Evolutionary conservation across 2,888 invertebrate genomes (phyloP).

Genomic region (Papilio elwesi): DNA sequence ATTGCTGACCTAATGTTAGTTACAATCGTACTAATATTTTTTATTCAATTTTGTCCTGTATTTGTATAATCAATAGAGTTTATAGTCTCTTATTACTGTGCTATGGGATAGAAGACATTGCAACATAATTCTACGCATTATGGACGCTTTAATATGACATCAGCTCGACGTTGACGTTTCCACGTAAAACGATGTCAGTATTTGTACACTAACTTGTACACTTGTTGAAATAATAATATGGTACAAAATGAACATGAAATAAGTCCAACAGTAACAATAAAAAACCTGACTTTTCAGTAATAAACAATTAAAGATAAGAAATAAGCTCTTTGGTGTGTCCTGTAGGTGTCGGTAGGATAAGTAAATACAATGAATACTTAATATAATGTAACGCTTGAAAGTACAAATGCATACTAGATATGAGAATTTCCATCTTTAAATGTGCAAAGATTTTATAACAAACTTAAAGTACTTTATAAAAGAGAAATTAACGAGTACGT

Average conservation of each 20-base stretch:
- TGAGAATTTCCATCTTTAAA: too few relatives aligned
- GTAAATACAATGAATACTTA: neutral
- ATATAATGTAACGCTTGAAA: neutral
- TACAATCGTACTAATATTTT: neutral
- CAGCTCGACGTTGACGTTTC: slow-evolving; percentile 10
- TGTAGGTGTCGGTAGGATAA: too few relatives aligned
- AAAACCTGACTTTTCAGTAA: too few relatives aligned
- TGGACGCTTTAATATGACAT: slow-evolving; percentile 31
- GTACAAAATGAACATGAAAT: too few relatives aligned
- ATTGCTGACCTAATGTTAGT: slow-evolving; percentile 41
- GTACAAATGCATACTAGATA: too few relatives aligned
- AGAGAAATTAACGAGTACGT: too few relatives aligned
- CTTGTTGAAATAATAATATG: neutral
- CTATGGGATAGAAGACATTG: slow-evolving; percentile 24
- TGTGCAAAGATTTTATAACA: too few relatives aligned
- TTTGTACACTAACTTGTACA: slow-evolving; percentile 5
- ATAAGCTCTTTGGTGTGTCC: neutral
- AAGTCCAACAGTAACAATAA: too few relatives aligned
- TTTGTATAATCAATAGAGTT: neutral
- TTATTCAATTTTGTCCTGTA: slow-evolving; percentile 5
- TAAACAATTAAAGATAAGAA: neutral
- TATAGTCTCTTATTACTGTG: neutral
- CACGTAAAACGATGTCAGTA: slow-evolving; percentile 27
- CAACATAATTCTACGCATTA: slow-evolving; percentile 33
- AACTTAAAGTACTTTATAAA: too few relatives aligned